These are phyloP conservation scores for Mola mola DNA, from an alignment of 2,113 vertebrate genomes.

Conservation along the genomic window DNA sequence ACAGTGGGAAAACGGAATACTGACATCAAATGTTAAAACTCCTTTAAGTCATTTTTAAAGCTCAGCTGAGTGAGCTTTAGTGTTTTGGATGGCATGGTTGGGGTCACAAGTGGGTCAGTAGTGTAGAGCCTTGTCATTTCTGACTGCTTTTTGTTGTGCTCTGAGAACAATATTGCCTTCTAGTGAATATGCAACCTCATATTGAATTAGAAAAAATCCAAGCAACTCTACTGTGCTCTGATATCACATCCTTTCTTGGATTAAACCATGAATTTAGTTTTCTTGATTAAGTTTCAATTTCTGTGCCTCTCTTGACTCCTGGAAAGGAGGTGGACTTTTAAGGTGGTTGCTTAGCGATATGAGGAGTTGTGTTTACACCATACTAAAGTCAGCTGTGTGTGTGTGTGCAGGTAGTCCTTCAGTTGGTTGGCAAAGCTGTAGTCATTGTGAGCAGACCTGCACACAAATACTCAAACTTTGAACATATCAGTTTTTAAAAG, in stretches of 20 bases:
- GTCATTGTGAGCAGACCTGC: too few relatives aligned
- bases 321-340: conserved; percentile 16
- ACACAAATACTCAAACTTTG: too few relatives aligned
- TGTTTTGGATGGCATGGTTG: conserved; percentile 41
- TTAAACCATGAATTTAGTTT: conserved; percentile 5
- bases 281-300: background rate
- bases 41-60: conserved; percentile 33
- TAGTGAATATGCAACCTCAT: conserved; percentile 18
- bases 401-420: conserved; percentile 21
- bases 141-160: conserved; percentile 5
- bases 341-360: conserved; percentile 61
- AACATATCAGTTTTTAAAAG: too few relatives aligned
- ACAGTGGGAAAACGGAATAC: too few relatives aligned
- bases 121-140: conserved; percentile 6
- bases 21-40: too few relatives aligned
- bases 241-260: background rate
- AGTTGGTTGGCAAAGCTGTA: conserved; percentile 44
- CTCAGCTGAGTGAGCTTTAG: conserved; percentile 27
- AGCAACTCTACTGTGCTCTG: background rate
- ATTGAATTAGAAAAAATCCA: too few relatives aligned
- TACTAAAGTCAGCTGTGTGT: conserved; percentile 14
- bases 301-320: conserved; percentile 9
- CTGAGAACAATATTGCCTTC: conserved; percentile 34
- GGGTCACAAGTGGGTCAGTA: conserved; percentile 60
- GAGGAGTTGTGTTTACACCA: conserved; percentile 63